Evolutionary conservation across 2,113 vertebrate genomes (phyloP), one percentile per base, ranked within the genome.

Genomic region (Meles meles): DNA sequence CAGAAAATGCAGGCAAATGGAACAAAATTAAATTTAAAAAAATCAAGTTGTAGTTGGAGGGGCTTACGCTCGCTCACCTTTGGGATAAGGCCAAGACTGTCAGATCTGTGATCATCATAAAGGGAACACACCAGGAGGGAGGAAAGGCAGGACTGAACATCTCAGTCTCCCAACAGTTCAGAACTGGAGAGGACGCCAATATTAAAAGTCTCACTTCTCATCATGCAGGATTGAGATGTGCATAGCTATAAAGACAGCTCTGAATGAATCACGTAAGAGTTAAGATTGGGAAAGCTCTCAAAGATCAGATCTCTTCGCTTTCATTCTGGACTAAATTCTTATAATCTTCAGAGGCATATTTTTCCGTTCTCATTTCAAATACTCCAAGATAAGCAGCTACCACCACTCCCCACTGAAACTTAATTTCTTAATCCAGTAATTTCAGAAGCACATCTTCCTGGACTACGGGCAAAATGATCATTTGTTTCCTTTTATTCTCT

Each of bases 291-390:
- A 80, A 95, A 65, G 42, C 17, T 87, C 81, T 94, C 71, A 47
- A 87, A 94, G 47, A 49, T 92, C 95, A 88, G 63, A 31, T 88
- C 65, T 67, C 21, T 67, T 95, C 71, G 57, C 83, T 76, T 72
- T 90, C 85, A 20, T 55, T 80, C 37, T 90, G 80, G 63, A 69
- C 42, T 77, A 65, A 80, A 63, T 90, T 94, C 55, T n/a, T 55
- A 81, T 7, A 37, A 21, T 69, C 67, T 69, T 69, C 20, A 20
- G 67, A 34, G 67, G 18, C 59, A 57, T 87, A 42, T 79, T 96
- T 97, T 97, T 92, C 93, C 21, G 1, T 92, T 94, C 87, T 74
- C 5, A 9, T 86, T 98, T 94, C 83, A 69, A 89, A 83, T 49
- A 37, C n/a, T 94, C 74, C 39, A 69, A 47, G 92, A 90, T 81